Conservation (phyloP, 2,888 invertebrate species). For the Synanthedon formicaeformis region DNA sequence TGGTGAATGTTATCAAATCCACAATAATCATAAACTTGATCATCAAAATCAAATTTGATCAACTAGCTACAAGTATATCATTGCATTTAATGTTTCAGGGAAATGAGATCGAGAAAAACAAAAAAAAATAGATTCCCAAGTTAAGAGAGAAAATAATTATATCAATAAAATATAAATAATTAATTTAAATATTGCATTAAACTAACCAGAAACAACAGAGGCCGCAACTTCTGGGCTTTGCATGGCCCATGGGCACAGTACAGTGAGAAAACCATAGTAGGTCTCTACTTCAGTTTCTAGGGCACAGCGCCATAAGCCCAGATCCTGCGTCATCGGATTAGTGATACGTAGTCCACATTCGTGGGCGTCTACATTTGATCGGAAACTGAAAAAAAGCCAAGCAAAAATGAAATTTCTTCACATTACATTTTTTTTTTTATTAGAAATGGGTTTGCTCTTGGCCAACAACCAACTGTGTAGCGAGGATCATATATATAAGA, state of each 20-base stretch:
- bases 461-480: too few species aligned
- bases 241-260: constrained; percentile 29
- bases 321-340: constrained; percentile 20
- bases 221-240: constrained; percentile 22
- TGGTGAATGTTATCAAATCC: too few species aligned
- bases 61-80: too few species aligned
- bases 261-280: constrained; percentile 42
- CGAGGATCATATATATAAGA: too few species aligned
- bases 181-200: constrained; percentile 2
- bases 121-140: background rate
- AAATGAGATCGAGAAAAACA: background rate
- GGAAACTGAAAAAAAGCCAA: constrained; percentile 18
- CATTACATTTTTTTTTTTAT: too few species aligned
- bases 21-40: too few species aligned
- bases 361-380: constrained; percentile 19
- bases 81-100: too few species aligned
- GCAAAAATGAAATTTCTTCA: too few species aligned
- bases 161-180: constrained; percentile 6
- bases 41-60: too few species aligned
- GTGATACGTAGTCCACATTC: constrained; percentile 41
- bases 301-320: constrained; percentile 52
- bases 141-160: background rate
- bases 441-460: too few species aligned
- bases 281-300: constrained; percentile 32
- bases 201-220: constrained; percentile 18